Percentiles rank a stretch among this genome's conserved stretches.
These are phyloP conservation scores for Dendrocincla fuliginosa DNA, from an alignment of 2,797 vertebrate genomes.

Conservation along the genomic window DNA sequence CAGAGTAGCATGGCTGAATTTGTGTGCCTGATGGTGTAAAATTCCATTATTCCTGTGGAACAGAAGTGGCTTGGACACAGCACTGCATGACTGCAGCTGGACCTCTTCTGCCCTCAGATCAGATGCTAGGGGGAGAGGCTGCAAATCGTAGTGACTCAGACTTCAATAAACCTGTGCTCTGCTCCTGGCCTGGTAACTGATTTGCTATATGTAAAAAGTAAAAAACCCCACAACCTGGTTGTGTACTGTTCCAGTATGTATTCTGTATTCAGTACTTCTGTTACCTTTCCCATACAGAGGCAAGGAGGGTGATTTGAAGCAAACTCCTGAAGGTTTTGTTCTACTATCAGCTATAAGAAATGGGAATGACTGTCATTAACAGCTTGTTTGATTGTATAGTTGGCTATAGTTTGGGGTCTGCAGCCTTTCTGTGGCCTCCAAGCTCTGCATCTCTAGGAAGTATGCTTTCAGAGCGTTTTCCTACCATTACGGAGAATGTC, in stretches of 20 bases:
- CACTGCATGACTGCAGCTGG: not conserved
- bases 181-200: not conserved
- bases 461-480: not conserved
- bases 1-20: not conserved
- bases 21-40: not conserved
- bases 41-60: not conserved
- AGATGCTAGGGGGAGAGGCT: not conserved
- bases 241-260: not conserved
- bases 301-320: not conserved
- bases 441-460: not conserved
- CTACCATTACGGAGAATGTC: not conserved
- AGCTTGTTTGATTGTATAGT: not conserved
- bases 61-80: not conserved
- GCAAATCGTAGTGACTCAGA: not conserved
- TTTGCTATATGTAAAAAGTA: not conserved
- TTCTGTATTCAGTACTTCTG: not conserved
- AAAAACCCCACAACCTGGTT: rapidly evolving
- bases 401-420: not conserved
- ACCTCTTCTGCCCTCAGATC: not conserved
- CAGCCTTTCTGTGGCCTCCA: not conserved
- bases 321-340: not conserved
- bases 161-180: not conserved
- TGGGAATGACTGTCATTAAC: not conserved
- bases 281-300: not conserved
- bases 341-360: not conserved